Base-by-base conservation (phyloP, 2,113 vertebrate genomes). In the Solenodon paradoxus region DNA sequence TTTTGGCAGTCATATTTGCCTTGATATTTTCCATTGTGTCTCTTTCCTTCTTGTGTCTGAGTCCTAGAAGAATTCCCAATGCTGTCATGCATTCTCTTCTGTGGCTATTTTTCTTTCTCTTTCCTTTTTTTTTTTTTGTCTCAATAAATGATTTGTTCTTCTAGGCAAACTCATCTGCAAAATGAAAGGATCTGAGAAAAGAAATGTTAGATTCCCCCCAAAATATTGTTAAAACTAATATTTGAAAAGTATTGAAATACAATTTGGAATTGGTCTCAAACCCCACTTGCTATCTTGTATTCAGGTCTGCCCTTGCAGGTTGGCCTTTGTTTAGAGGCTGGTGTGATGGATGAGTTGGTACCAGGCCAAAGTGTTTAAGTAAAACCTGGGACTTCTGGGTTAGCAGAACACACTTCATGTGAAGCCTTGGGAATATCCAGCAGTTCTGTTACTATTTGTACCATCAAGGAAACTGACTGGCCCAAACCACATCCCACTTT, bases 371-470 rank as follows among this genome's bases (percentile, higher is more conserved):
- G 15, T 92, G 81, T 92, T 84, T 86, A 71, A 93, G 92, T 95
- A 78, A 96, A 96, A 89, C 55, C 92, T 92, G 93, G 79, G 51
- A 49, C 64, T 93, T 61, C 49, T 95, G 90, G 42, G 90, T 95
- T 57, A 95, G 71, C 68, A 78, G 69, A 97, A 64, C 63, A 97
- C 40, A 93, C 96, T 95, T 96, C 61, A 63, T 80, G 61, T 40
- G 55, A 92, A 90, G 86, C 74, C 63, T 81, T 96, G 55, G 91
- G 66, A 57, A 40, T 28, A 88, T 38, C 42, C 84, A 92, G 92
- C 10, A 88, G 49, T 90, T 91, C 13, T 69, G 59, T 63, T 95
- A 38, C 79, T 88, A 57, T 35, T 80, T 96, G 24, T 40, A 59
- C 61, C 57, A 85, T 79, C 38, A 90, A 86, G n/a, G 61, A 80